A percentile compares a stretch with the other conserved stretches of the same genome.
Conservation (phyloP, 2,797 vertebrate species). For the Nasua narica region DNA sequence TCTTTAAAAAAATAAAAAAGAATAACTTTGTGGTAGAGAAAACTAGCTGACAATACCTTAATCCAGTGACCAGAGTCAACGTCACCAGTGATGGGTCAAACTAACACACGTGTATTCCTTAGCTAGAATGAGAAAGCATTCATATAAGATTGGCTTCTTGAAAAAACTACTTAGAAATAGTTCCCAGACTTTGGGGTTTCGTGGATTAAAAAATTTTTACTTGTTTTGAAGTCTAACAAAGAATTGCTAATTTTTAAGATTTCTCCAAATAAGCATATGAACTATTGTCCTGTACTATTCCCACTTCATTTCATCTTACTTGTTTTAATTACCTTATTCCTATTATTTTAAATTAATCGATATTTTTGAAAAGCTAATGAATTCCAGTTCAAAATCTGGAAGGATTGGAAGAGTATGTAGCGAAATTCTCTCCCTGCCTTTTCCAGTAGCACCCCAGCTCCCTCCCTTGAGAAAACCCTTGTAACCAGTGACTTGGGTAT, state of each 20-base stretch:
- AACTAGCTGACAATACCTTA: background rate
- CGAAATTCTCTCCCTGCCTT: background rate
- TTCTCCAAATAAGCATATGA: background rate
- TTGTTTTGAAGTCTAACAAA: background rate
- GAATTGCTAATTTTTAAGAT: background rate
- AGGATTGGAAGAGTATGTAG: background rate
- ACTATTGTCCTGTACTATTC: background rate
- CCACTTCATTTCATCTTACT: background rate
- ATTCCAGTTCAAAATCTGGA: background rate
- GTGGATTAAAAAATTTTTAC: background rate
- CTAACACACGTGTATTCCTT: background rate
- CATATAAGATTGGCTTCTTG: background rate
- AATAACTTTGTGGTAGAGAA: background rate
- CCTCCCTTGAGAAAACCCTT: background rate
- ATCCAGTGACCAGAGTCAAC: background rate
- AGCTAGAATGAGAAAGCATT: background rate
- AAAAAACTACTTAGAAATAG: background rate
- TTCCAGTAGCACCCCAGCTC: background rate
- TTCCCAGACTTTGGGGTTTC: background rate
- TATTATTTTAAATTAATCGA: background rate
- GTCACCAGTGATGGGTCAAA: background rate
- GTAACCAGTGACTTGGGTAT: background rate
- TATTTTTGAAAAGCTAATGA: background rate
- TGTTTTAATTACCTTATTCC: background rate
- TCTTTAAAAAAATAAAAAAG: too few species aligned